These are phyloP conservation scores for Poicephalus meyeri DNA, from an alignment of 2,113 vertebrate species.

Conservation along the genomic window DNA sequence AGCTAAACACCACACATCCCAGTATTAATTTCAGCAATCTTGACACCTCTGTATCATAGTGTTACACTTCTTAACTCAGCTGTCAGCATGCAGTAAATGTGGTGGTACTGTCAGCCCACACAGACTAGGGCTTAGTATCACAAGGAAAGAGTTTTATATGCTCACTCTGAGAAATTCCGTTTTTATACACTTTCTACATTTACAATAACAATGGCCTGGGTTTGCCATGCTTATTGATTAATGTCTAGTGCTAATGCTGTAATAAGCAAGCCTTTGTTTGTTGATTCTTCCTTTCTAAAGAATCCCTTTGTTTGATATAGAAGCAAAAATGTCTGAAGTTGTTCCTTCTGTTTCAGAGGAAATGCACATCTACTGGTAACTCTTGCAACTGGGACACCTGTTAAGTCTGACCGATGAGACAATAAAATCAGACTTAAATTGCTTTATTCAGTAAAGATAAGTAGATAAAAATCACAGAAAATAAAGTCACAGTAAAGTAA, in stretches of 20 bases:
- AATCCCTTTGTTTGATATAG: neutral
- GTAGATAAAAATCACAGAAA: slow-evolving; percentile 53
- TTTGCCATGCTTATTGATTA: slow-evolving; percentile 7
- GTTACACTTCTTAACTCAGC: slow-evolving; percentile 31
- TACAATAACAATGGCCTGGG: neutral
- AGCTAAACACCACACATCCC: neutral
- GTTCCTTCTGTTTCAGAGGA: neutral
- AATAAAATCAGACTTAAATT: slow-evolving; percentile 31
- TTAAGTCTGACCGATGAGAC: neutral
- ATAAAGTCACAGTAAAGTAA: slow-evolving; percentile 36
- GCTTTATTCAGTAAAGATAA: slow-evolving; percentile 54
- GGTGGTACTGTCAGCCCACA: slow-evolving; percentile 31
- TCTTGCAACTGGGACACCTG: neutral
- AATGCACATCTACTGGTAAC: neutral
- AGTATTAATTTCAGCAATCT: slow-evolving; percentile 37
- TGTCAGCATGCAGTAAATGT: slow-evolving; percentile 37
- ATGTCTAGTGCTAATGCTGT: neutral
- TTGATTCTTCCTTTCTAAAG: neutral
- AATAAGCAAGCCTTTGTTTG: neutral
- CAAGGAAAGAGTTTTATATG: neutral
- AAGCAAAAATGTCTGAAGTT: neutral
- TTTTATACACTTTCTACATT: neutral
- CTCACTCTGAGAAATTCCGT: neutral
- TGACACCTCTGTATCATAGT: slow-evolving; percentile 37
- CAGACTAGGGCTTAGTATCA: neutral